A percentile compares a stretch with the other conserved stretches of the same genome.
Evolutionary conservation across 2,888 invertebrate genomes (phyloP).

Genomic region (Acrocyrtus sp.): DNA sequence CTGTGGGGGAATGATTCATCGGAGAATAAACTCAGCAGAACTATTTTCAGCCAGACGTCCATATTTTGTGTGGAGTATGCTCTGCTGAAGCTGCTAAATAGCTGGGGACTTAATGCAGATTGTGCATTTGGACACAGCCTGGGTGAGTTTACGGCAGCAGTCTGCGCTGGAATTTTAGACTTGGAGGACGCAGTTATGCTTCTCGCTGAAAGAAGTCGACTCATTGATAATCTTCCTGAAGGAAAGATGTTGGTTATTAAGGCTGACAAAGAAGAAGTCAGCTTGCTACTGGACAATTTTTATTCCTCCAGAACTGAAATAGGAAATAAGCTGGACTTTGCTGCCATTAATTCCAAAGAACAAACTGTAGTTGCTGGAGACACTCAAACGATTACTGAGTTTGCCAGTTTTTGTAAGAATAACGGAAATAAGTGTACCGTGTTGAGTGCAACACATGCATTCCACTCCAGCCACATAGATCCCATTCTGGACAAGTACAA

Average conservation of each 20-base stretch:
- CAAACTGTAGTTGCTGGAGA: conserved; percentile 32
- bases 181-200: conserved; percentile 37
- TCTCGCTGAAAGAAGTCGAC: conserved; percentile 25
- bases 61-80: conserved; percentile 47
- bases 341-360: conserved; percentile 32
- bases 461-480: conserved; percentile 30
- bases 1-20: conserved; percentile 5
- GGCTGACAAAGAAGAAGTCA: neutral
- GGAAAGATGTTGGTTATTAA: conserved; percentile 28
- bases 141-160: conserved; percentile 45
- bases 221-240: conserved; percentile 19
- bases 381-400: neutral
- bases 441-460: conserved; percentile 31
- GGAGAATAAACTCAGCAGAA: neutral
- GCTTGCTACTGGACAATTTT: conserved; percentile 24
- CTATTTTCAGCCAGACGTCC: conserved; percentile 39
- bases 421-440: conserved; percentile 8
- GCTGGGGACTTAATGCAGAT: conserved; percentile 35
- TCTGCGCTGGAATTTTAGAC: conserved; percentile 23
- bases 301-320: neutral
- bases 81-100: conserved; percentile 25
- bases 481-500: conserved; percentile 13
- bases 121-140: conserved; percentile 46
- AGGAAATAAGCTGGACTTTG: conserved; percentile 19
- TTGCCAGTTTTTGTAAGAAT: conserved; percentile 12